Conservation (phyloP, 92 coral and sea anemone species). For the Umimayanthus chanpuru region DNA sequence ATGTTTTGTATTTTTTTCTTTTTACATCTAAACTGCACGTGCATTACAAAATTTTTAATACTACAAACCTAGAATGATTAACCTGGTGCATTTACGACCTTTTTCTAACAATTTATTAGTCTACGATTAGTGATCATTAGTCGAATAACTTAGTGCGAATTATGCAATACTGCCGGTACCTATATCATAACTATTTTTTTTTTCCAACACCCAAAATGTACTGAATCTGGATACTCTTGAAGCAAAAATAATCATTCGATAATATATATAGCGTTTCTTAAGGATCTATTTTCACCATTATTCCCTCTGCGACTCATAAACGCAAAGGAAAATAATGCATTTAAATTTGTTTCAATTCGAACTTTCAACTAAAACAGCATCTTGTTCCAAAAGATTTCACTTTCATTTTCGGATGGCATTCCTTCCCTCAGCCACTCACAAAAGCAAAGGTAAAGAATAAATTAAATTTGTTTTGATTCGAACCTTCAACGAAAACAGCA, state of each 20-base stretch:
- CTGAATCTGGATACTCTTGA: neutral
- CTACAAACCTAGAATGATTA: constrained; percentile 9
- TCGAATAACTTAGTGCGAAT: constrained; percentile 24
- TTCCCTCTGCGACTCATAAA: neutral
- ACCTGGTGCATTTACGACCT: neutral
- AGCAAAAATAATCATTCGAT: constrained; percentile 19
- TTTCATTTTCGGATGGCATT: neutral
- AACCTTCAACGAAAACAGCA: constrained; percentile 1
- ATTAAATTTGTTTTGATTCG: neutral
- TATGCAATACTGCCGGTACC: neutral
- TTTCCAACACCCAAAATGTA: constrained; percentile 23
- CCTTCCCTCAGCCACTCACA: neutral
- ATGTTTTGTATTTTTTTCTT: constrained; percentile 52
- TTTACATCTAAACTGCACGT: constrained; percentile 58
- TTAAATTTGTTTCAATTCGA: neutral
- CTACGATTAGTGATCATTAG: neutral
- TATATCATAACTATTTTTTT: neutral
- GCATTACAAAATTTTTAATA: constrained; percentile 27
- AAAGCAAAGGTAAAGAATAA: neutral
- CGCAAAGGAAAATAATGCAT: neutral
- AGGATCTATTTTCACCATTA: neutral
- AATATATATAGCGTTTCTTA: neutral
- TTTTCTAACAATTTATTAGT: neutral
- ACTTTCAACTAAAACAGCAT: neutral
- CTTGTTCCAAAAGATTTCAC: neutral